Evolutionary conservation across 1,140 invertebrate species (phyloP), one percentile per base, ranked within the genome.

Genomic region (Euwallacea similis): DNA sequence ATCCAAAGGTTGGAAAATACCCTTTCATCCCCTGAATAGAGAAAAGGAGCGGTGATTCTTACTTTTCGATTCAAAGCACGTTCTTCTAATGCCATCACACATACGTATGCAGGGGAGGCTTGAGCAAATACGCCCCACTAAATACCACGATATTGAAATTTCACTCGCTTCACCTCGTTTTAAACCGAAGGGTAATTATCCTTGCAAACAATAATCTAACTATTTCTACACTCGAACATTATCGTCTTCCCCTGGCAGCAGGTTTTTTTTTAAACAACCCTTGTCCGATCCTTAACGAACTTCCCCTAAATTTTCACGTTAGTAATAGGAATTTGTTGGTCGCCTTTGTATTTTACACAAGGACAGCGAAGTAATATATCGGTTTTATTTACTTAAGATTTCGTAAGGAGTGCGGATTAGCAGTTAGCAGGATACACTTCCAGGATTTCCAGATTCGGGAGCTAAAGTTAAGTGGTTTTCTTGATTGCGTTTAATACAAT

Each of bases 21-120:
- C 68, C 63, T 65, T 72, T 72, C 66, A 66, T 66, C 64, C 68
- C 64, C 43, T 70, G 68, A 70, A 70, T 70, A 58, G 68, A 76
- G 74, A 75, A 69, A 69, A 75, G 74, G 53, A 68, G 67, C 71
- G 75, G 76, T 77, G 75, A 79, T 77, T 79, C 77, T 76, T 76
- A 75, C 68, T 77, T 79, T 76, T 69, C 70, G 74, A 79, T 79
- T 79, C 76, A 76, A 65, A 73, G 55, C 78, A 79, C 76, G 78
- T 78, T 78, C 73, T 73, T 69, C 66, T 79, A 79, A 79, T 79
- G 75, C 77, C 75, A 73, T 77, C 77, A 77, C 77, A 79, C 77
- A 79, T 79, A 76, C 72, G 77, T 79, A 77, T 68, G 76, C 72
- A 71, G 74, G 50, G 54, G 68, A 63, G 44, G 47, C 11, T 61